A percentile compares a stretch with the other conserved stretches of the same genome.
Evolutionary conservation across 2,888 invertebrate genomes (phyloP).

Genomic region (Leucoptera coffeella): DNA sequence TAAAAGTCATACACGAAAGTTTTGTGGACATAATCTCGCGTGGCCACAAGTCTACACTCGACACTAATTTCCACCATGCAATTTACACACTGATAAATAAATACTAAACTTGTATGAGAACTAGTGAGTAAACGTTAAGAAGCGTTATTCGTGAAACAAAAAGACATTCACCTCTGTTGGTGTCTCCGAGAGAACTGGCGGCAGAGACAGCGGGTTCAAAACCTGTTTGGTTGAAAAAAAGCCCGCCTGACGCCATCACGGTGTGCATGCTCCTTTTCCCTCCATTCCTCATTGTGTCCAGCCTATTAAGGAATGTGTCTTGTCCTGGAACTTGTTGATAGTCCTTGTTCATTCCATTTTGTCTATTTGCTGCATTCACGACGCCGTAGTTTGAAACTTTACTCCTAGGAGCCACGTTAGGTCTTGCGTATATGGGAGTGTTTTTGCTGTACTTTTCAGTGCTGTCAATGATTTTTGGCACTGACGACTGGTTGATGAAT

Average conservation of each 20-base stretch:
- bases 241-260: slow-evolving; percentile 24
- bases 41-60: no score
- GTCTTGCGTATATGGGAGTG: slow-evolving; percentile 27
- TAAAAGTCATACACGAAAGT: no score
- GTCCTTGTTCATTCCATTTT: slow-evolving; percentile 15
- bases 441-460: slow-evolving; percentile 26
- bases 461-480: slow-evolving; percentile 25
- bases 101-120: no score
- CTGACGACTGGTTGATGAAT: slow-evolving; percentile 22
- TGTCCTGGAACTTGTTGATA: slow-evolving; percentile 24
- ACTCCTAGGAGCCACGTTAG: slow-evolving; percentile 19
- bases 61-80: no score
- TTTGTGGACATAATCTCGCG: no score
- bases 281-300: slow-evolving; percentile 33
- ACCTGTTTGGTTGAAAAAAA: slow-evolving; percentile 58
- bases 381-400: no score
- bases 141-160: no score
- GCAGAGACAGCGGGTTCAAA: slow-evolving; percentile 50
- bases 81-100: no score
- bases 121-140: no score
- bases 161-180: slow-evolving; percentile 46
- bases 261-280: slow-evolving; percentile 35
- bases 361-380: no score
- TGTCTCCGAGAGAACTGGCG: slow-evolving; percentile 52
- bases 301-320: slow-evolving; percentile 41